phyloP scores from a whole-genome alignment of 1,140 invertebrate species.

The Drosophila obscura region DNA sequence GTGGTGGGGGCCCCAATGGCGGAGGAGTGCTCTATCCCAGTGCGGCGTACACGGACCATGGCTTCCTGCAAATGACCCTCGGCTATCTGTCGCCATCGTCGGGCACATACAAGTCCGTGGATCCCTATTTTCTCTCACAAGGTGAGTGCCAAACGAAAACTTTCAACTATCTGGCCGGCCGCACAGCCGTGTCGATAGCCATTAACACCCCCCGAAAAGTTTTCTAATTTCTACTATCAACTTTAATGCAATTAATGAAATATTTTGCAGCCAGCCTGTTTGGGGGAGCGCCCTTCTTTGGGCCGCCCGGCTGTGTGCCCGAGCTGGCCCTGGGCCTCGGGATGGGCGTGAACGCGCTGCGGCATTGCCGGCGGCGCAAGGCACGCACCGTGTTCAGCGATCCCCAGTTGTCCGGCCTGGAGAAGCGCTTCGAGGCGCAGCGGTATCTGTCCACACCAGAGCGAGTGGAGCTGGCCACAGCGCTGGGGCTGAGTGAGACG shows the following conservation, averaged over 20 bases:
- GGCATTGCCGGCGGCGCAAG: constrained; percentile 96
- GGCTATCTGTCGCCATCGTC: constrained; percentile 87
- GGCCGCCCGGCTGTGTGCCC: constrained; percentile 85
- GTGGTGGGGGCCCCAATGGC: constrained; percentile 34
- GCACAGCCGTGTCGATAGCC: constrained; percentile 30
- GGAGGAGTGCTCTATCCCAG: constrained; percentile 78
- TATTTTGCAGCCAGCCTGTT: constrained; percentile 77
- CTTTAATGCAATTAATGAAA: constrained; percentile 54
- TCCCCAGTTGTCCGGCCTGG: constrained; percentile 96
- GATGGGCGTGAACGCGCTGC: constrained; percentile 89
- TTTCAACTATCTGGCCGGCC: neutral
- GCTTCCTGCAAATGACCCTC: constrained; percentile 87
- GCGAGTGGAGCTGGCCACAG: constrained; percentile 95
- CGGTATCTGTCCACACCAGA: constrained; percentile 98
- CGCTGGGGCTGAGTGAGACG: constrained; percentile 96
- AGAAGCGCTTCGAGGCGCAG: constrained; percentile 97
- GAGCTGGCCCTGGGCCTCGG: constrained; percentile 85
- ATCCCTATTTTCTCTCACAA: constrained; percentile 88
- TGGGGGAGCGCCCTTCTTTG: constrained; percentile 77
- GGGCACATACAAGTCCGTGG: constrained; percentile 87
- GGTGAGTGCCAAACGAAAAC: constrained; percentile 81
- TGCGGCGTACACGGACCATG: constrained; percentile 84
- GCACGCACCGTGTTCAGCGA: constrained; percentile 99
- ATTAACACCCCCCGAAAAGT: constrained; percentile 71
- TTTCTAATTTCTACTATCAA: constrained; percentile 24